phyloP scores from a whole-genome alignment of 2,797 vertebrate genomes.

The Periparus ater region DNA sequence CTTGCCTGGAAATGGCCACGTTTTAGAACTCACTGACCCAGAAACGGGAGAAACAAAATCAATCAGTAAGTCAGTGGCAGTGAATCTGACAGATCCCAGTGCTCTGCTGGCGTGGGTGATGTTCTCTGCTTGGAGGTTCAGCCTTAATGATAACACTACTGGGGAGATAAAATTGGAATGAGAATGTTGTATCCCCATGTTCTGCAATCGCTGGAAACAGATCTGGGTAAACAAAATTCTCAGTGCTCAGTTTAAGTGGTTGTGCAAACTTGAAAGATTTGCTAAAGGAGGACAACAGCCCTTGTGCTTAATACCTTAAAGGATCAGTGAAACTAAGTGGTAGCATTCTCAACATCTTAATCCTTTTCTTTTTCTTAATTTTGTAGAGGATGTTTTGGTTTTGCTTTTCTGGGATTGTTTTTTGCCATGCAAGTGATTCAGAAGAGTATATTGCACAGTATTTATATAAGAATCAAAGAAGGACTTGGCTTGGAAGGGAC shows the following conservation, averaged over 20 bases:
- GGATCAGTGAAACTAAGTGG: neutral
- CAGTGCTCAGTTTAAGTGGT: neutral
- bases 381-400: accelerated
- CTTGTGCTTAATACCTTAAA: neutral
- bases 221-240: neutral
- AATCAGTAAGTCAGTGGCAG: neutral
- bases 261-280: neutral
- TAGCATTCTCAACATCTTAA: neutral
- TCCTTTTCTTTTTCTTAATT: neutral
- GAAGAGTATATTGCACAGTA: neutral
- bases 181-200: accelerated
- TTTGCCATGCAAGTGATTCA: neutral
- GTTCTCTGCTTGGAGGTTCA: neutral
- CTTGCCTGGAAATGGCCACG: neutral
- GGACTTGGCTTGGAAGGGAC: neutral
- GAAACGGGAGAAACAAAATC: constrained; percentile 29
- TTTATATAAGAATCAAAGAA: neutral
- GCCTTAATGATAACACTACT: neutral
- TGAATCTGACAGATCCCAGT: neutral
- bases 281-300: neutral
- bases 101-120: neutral
- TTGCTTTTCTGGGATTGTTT: neutral
- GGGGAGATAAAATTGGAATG: neutral
- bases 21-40: constrained; percentile 11
- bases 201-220: neutral